Percentiles rank a stretch among this genome's conserved stretches.
Conservation (phyloP, 2,113 vertebrate species). For the Fukomys damarensis region DNA sequence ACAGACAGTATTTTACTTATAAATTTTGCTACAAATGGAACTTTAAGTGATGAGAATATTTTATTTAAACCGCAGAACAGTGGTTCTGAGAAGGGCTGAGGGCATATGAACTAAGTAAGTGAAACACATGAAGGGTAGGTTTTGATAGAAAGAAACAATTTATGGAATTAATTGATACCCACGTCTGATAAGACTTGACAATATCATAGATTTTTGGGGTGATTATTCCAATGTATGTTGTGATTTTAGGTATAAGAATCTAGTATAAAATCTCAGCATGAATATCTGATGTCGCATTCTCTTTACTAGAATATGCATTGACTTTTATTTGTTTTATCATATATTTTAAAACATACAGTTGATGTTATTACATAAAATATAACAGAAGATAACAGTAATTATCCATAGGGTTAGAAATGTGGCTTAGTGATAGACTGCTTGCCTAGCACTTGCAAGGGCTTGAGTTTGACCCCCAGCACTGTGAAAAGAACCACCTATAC, state of each 20-base stretch:
- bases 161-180: background rate
- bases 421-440: background rate
- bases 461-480: background rate
- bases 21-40: background rate
- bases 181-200: background rate
- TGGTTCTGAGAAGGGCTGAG: background rate
- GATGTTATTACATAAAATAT: background rate
- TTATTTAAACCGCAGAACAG: background rate
- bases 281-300: constrained; percentile 22
- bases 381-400: background rate
- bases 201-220: background rate
- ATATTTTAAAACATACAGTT: background rate
- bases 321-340: background rate
- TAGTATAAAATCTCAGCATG: background rate
- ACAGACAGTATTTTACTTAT: background rate
- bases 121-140: background rate
- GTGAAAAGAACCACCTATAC: background rate
- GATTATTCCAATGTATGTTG: background rate
- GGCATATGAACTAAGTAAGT: background rate
- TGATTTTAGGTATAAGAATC: background rate
- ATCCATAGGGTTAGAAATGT: background rate
- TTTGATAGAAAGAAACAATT: background rate
- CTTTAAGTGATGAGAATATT: background rate
- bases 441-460: background rate
- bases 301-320: background rate